phyloP scores from a whole-genome alignment of 2,888 invertebrate genomes.

The Pelosia muscerda region DNA sequence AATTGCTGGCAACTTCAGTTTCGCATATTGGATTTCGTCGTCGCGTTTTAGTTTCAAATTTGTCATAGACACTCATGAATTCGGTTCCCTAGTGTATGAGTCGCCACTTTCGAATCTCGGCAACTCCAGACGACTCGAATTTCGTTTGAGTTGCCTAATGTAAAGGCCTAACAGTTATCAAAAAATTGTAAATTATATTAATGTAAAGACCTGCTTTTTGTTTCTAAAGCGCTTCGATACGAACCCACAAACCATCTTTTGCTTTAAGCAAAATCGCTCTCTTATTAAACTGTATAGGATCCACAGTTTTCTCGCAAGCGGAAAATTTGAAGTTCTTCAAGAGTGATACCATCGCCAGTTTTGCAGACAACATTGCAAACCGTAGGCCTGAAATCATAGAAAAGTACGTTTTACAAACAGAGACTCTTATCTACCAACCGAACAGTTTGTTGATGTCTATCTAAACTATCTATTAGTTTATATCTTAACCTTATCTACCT shows the following conservation, averaged over 20 bases:
- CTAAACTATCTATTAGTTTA: not conserved
- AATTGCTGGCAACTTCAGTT: no score
- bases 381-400: slow-evolving; percentile 74
- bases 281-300: slow-evolving; percentile 73
- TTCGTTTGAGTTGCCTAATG: no score
- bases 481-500: not conserved
- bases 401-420: not conserved
- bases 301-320: slow-evolving; percentile 70
- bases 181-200: not conserved
- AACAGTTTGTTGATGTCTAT: not conserved
- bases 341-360: slow-evolving; percentile 78
- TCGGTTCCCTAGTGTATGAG: no score
- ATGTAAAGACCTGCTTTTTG: not conserved
- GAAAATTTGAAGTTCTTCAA: slow-evolving; percentile 78
- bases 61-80: no score
- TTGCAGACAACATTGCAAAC: slow-evolving; percentile 84
- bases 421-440: not conserved
- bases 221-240: slow-evolving; percentile 58
- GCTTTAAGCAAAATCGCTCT: slow-evolving; percentile 73
- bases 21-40: no score
- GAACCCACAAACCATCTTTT: slow-evolving; percentile 74
- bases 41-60: no score
- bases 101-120: no score
- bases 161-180: no score
- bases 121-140: no score